Percentiles rank a stretch among this genome's conserved stretches.
These are phyloP conservation scores for Orthonyx spaldingii DNA, from an alignment of 2,113 vertebrate species.

Conservation along the genomic window DNA sequence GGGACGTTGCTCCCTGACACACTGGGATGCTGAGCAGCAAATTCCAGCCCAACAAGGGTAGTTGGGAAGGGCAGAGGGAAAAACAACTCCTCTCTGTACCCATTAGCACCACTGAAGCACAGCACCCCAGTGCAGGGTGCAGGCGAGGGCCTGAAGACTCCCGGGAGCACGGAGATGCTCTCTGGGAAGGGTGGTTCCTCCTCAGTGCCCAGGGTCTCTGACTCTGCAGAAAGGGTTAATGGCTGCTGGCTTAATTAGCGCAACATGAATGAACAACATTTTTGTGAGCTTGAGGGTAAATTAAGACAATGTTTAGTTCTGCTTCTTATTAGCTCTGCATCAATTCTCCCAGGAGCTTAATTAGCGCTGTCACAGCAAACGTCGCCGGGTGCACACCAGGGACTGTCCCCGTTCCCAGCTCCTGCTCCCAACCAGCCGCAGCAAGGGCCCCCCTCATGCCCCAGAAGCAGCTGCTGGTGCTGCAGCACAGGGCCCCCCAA, in stretches of 20 bases:
- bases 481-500: fast-evolving
- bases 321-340: conserved; percentile 69
- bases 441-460: not conserved
- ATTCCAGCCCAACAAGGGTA: fast-evolving
- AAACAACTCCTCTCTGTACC: fast-evolving
- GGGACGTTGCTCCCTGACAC: fast-evolving
- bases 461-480: fast-evolving
- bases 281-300: conserved; percentile 63
- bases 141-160: too few relatives aligned
- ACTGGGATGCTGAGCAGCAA: fast-evolving
- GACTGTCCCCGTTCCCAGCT: not conserved
- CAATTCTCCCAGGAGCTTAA: conserved; percentile 72
- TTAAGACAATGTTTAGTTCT: conserved; percentile 71
- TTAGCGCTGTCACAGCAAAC: conserved; percentile 67
- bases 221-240: conserved; percentile 54
- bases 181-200: not conserved
- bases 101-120: fast-evolving
- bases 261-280: conserved; percentile 54
- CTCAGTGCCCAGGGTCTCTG: not conserved
- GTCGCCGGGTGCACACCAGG: conserved; percentile 34
- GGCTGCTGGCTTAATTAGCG: conserved; percentile 64
- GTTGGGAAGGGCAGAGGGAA: not conserved
- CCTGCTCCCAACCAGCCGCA: not conserved
- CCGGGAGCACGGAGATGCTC: not conserved
- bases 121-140: fast-evolving